Conservation (phyloP, 2,797 vertebrate species). For the Phoxinus dragarum region DNA sequence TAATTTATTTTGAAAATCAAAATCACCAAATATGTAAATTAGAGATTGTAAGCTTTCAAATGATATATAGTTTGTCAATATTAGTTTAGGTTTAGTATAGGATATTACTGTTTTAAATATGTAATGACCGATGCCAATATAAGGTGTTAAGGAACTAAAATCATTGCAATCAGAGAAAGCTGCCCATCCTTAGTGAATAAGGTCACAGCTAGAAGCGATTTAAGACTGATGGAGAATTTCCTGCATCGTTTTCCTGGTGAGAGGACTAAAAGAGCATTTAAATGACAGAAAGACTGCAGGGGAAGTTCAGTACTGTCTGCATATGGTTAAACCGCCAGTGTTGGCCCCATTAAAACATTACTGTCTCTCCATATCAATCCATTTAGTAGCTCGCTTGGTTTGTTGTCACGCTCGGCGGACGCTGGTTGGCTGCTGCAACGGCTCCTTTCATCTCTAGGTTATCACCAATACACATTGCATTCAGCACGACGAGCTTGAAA, state of each 20-base stretch:
- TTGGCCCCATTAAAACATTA: background rate
- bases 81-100: too few relatives aligned
- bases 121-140: too few relatives aligned
- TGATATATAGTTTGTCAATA: too few relatives aligned
- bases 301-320: background rate
- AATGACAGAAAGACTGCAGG: background rate
- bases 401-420: constrained; percentile 7
- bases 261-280: constrained; percentile 1
- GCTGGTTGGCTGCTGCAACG: background rate
- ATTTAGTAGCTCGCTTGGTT: constrained; percentile 7
- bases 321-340: constrained; percentile 3
- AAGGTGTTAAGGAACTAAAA: too few relatives aligned
- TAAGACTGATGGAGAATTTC: background rate
- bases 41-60: too few relatives aligned
- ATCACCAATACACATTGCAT: constrained; percentile 14
- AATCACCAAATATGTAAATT: too few relatives aligned
- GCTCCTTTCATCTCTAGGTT: constrained; percentile 23
- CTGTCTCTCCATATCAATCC: constrained; percentile 25
- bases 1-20: too few relatives aligned
- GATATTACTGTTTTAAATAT: too few relatives aligned
- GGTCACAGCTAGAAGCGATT: background rate
- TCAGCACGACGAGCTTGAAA: constrained; percentile 19
- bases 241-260: background rate
- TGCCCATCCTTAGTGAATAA: background rate
- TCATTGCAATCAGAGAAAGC: background rate